Base-by-base conservation (phyloP, 1,140 invertebrate genomes). In the Cryptotermes secundus region DNA sequence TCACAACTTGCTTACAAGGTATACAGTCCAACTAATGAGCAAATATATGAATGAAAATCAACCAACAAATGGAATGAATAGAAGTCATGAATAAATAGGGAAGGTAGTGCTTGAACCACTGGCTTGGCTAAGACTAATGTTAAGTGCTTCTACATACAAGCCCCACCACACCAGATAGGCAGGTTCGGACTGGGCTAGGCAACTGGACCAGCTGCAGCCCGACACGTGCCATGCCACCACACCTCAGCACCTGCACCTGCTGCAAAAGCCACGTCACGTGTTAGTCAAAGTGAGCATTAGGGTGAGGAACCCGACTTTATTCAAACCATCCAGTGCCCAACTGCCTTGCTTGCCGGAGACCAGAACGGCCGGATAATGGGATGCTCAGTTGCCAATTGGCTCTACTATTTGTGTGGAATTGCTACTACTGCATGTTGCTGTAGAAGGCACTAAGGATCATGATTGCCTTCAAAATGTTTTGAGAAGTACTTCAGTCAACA, bases 111-210 rank as follows among this genome's bases (percentile, higher is more conserved):
- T 35, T 35, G n/a, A 59, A 59, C 53, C 53, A 59, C 6, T 59
- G 53, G 53, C 53, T 59, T 26, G 19, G 53, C 53, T 59, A 42
- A 36, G 24, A 16, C 80, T 24, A 79, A 38, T 84, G 36, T 38
- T 84, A 80, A 59, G 34, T 65, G 53, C 38, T 38, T 86, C 85
- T 84, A 86, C 84, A 79, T 83, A 81, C 45, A 85, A 86, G 82
- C 85, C 84, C 84, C 85, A 86, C 84, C 85, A 86, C 84, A 85
- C 79, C 85, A 85, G 26, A 65, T 2, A 49, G 45, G 45, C 45
- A 49, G 45, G 45, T 49, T 14, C 16, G 45, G 45, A 49, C 45
- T 65, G 59, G 26, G 59, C 59, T n/a, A 26, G 59, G 6, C 59
- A 3, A 31, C 24, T 12, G 6, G 59, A 31, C 24, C 59, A 65